Conservation (phyloP, 2,797 vertebrate species). For the Amniataba percoides region DNA sequence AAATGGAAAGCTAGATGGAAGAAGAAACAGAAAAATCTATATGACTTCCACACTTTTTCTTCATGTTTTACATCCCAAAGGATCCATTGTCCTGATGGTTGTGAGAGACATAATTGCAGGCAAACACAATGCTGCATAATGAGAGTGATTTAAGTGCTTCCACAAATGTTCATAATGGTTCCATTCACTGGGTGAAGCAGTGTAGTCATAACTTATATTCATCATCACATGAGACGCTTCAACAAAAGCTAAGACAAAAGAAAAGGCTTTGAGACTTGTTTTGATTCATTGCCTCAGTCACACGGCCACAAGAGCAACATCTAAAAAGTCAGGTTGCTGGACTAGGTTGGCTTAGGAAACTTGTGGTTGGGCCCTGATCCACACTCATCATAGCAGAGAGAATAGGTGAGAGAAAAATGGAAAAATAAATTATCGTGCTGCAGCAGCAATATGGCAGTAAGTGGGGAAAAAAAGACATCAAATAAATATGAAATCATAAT, state of each 20-base stretch:
- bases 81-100: constrained; percentile 21
- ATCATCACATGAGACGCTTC: background rate
- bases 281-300: background rate
- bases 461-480: background rate
- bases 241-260: constrained; percentile 25
- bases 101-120: constrained; percentile 9
- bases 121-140: constrained; percentile 24
- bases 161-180: constrained; percentile 23
- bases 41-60: constrained; percentile 6
- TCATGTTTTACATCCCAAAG: constrained; percentile 17
- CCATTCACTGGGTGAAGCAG: constrained; percentile 21
- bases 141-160: constrained; percentile 33
- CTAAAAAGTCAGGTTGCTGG: background rate
- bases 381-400: background rate
- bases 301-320: background rate
- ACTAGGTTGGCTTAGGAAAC: background rate
- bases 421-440: background rate
- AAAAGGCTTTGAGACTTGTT: constrained; percentile 14
- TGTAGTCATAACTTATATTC: constrained; percentile 16
- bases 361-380: background rate
- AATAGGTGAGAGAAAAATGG: background rate
- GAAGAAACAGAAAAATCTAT: constrained; percentile 14
- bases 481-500: background rate
- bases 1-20: background rate
- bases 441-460: background rate